These are phyloP conservation scores for Carpatolechia fugitivella DNA, from an alignment of 2,888 invertebrate genomes.

Conservation along the genomic window DNA sequence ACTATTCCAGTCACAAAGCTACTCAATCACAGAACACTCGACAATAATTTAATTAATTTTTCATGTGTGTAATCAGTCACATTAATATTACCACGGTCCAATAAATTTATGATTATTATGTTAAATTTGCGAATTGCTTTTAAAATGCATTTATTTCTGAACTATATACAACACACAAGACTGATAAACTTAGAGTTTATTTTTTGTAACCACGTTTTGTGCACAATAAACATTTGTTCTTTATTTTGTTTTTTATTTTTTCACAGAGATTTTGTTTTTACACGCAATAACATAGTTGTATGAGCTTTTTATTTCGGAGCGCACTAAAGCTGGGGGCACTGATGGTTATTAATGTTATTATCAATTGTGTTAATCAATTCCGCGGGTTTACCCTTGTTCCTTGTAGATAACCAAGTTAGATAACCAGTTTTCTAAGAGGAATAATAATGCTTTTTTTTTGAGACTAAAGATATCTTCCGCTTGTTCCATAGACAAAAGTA, in stretches of 20 bases:
- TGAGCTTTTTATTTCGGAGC: not conserved
- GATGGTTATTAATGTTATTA: no score
- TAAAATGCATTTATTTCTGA: slow-evolving; percentile 69
- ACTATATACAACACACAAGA: slow-evolving; percentile 78
- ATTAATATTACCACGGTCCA: not conserved
- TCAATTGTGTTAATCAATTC: no score
- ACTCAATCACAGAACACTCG: not conserved
- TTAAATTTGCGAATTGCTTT: slow-evolving; percentile 54
- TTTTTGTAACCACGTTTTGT: slow-evolving; percentile 74
- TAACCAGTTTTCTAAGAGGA: no score
- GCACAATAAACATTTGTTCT: slow-evolving; percentile 62
- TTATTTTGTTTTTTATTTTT: slow-evolving; percentile 62
- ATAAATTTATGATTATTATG: not conserved
- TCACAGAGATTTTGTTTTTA: slow-evolving; percentile 28
- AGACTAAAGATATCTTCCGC: no score
- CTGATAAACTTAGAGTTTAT: slow-evolving; percentile 71
- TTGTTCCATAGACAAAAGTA: not conserved
- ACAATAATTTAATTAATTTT: slow-evolving; percentile 8
- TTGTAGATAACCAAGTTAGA: no score
- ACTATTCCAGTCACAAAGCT: not conserved
- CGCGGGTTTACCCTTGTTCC: no score
- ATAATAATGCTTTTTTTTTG: no score
- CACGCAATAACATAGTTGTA: not conserved
- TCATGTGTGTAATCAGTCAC: slow-evolving; percentile 24
- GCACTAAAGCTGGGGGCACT: not conserved